Percentiles rank a stretch among this genome's conserved stretches.
Conservation (phyloP, 2,888 invertebrate genomes). For the Epiblema foenella region DNA sequence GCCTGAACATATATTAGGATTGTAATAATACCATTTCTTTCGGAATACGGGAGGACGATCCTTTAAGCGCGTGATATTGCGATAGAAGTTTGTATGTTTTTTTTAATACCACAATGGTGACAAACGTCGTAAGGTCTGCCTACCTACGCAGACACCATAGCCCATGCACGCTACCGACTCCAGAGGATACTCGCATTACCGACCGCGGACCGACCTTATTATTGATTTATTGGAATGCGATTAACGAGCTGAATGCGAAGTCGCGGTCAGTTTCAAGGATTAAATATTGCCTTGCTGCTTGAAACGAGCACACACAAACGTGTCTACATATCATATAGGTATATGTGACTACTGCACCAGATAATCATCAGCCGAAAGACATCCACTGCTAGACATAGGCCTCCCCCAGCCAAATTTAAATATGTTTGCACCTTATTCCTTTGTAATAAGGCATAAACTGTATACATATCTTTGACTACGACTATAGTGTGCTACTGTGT, state of each 20-base stretch:
- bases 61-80: no score
- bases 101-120: neutral
- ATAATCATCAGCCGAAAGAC: no score
- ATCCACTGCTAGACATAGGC: no score
- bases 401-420: no score
- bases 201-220: no score
- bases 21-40: no score
- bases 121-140: neutral
- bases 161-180: neutral
- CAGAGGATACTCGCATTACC: no score
- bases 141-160: neutral
- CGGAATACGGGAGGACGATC: no score
- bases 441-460: neutral
- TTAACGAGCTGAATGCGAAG: neutral
- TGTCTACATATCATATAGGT: neutral
- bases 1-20: no score
- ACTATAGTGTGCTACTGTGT: neutral
- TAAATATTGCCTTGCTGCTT: neutral
- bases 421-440: neutral
- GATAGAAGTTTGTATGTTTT: neutral
- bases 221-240: neutral
- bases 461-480: neutral
- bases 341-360: no score
- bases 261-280: neutral
- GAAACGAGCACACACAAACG: constrained; percentile 1